Evolutionary conservation across 2,888 invertebrate genomes (phyloP).

Genomic region (Dioctria linearis): DNA sequence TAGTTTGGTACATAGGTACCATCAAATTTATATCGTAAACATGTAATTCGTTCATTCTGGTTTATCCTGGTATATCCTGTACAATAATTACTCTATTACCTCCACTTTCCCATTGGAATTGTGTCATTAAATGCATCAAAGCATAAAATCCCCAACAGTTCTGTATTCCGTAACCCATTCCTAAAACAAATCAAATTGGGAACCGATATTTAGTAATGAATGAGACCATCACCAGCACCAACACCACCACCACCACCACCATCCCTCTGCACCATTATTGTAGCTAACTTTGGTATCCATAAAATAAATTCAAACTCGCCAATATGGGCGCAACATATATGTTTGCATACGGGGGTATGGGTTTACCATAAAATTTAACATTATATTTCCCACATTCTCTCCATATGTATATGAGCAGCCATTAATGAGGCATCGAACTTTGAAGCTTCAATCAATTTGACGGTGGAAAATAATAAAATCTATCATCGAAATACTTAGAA

Average conservation of each 20-base stretch:
- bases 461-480: constrained; percentile 15
- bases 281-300: background rate
- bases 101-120: background rate
- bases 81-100: background rate
- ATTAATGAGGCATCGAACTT: too few species aligned
- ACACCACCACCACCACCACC: too few species aligned
- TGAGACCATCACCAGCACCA: too few species aligned
- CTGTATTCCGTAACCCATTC: background rate
- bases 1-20: background rate
- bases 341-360: too few species aligned
- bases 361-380: too few species aligned
- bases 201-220: too few species aligned
- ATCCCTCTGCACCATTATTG: too few species aligned
- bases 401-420: too few species aligned
- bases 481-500: constrained; percentile 26
- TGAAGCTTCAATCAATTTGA: background rate
- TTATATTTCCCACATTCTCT: too few species aligned
- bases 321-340: too few species aligned
- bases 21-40: background rate
- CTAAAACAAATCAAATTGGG: background rate
- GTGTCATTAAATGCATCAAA: background rate
- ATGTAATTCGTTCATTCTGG: background rate
- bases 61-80: background rate
- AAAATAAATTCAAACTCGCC: background rate
- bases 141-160: background rate